Percentiles rank a stretch among this genome's conserved stretches.
Conservation (phyloP, 2,888 invertebrate species). For the Lycaena phlaeas region DNA sequence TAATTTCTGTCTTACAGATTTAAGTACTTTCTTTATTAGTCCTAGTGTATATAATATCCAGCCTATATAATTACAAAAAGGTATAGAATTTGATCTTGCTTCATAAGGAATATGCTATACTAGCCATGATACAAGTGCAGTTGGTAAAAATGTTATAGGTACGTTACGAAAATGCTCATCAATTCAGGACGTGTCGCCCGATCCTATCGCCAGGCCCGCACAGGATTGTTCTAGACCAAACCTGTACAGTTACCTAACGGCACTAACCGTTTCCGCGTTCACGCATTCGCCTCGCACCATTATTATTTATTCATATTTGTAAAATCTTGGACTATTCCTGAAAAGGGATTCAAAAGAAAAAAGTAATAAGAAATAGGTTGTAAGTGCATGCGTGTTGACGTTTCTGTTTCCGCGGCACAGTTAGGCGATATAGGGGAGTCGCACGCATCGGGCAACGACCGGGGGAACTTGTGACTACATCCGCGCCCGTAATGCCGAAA, state of each 20-base stretch:
- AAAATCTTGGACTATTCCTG: neutral
- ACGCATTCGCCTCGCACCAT: slow-evolving; percentile 47
- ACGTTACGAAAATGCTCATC: slow-evolving; percentile 30
- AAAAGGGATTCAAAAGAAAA: neutral
- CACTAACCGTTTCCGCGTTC: slow-evolving; percentile 57
- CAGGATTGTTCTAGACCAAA: slow-evolving; percentile 66
- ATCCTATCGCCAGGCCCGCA: slow-evolving; percentile 43
- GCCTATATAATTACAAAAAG: too few relatives aligned
- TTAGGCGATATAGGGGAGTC: slow-evolving; percentile 59
- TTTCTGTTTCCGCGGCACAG: slow-evolving; percentile 37
- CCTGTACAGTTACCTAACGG: slow-evolving; percentile 67
- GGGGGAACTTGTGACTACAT: slow-evolving; percentile 72
- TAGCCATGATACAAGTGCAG: neutral
- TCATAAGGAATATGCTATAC: too few relatives aligned
- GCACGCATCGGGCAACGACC: slow-evolving; percentile 67
- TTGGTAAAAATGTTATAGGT: neutral
- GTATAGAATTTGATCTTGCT: too few relatives aligned
- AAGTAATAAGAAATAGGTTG: neutral
- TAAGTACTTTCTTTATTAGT: too few relatives aligned
- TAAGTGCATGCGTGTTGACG: slow-evolving; percentile 2
- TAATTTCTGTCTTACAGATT: too few relatives aligned
- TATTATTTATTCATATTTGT: slow-evolving; percentile 29
- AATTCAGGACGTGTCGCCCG: slow-evolving; percentile 59
- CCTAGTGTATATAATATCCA: too few relatives aligned
- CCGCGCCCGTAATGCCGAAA: slow-evolving; percentile 36